Conservation (phyloP, 2,797 vertebrate genomes). For the Esox masquinongy region DNA sequence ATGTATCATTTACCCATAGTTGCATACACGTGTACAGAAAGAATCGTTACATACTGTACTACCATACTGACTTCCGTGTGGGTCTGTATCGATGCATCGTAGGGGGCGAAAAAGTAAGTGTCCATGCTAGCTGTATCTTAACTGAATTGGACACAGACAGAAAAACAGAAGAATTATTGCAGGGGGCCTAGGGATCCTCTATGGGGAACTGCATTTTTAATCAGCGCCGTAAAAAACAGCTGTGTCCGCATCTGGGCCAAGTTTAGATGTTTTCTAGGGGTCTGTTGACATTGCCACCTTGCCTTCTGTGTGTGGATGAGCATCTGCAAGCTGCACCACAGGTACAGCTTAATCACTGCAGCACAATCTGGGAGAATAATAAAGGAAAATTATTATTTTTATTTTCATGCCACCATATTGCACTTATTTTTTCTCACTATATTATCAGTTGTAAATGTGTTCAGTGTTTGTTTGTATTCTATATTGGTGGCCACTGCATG, state of each 20-base stretch:
- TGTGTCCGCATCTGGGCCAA: constrained; percentile 61
- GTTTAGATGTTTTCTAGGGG: constrained; percentile 43
- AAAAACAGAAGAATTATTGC: constrained; percentile 18
- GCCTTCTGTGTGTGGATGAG: constrained; percentile 26
- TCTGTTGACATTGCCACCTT: constrained; percentile 34
- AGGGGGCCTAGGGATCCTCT: constrained; percentile 27
- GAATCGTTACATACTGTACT: too few relatives aligned
- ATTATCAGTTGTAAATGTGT: not conserved
- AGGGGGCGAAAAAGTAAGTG: too few relatives aligned
- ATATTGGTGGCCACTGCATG: not conserved
- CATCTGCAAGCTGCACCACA: not conserved
- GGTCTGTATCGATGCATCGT: not conserved
- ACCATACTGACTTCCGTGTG: too few relatives aligned
- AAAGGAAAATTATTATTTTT: not conserved
- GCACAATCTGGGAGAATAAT: not conserved
- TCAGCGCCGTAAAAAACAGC: constrained; percentile 55
- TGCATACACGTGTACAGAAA: too few relatives aligned
- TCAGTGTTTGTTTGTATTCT: not conserved
- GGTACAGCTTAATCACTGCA: not conserved
- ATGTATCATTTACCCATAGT: too few relatives aligned
- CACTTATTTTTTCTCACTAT: not conserved
- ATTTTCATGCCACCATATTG: not conserved
- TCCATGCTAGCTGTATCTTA: too few relatives aligned
- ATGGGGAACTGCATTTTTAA: constrained; percentile 67
- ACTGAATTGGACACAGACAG: not conserved